Percentiles rank a stretch among this genome's conserved stretches.
Evolutionary conservation across 1,140 invertebrate genomes (phyloP).

Genomic region (Ceratoteleas bidentatus): DNA sequence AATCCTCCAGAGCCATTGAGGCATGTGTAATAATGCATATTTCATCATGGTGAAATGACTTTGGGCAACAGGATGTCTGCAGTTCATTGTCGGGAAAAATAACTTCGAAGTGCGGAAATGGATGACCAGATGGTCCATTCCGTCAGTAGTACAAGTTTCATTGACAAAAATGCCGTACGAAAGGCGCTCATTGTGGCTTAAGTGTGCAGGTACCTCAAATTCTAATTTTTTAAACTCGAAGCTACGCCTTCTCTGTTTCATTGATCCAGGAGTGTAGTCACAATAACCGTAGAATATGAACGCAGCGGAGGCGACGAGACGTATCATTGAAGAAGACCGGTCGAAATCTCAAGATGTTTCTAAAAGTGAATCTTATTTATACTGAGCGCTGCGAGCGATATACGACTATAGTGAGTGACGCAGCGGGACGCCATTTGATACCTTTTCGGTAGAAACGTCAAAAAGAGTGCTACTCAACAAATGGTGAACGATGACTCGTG

Average conservation of each 20-base stretch:
- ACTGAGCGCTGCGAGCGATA: not conserved
- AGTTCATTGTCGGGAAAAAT: slow-evolving; percentile 28
- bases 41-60: slow-evolving; percentile 45
- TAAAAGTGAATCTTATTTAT: slow-evolving; percentile 50
- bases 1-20: too few species aligned
- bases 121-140: slow-evolving; percentile 70
- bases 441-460: slow-evolving; percentile 35
- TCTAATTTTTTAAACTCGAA: slow-evolving; percentile 70
- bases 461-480: slow-evolving; percentile 14
- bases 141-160: slow-evolving; percentile 72
- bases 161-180: slow-evolving; percentile 71
- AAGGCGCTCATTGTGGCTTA: slow-evolving; percentile 70
- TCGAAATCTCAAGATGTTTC: slow-evolving; percentile 35
- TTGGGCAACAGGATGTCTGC: slow-evolving; percentile 47
- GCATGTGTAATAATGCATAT: slow-evolving; percentile 18
- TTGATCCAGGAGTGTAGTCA: slow-evolving; percentile 33
- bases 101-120: slow-evolving; percentile 47
- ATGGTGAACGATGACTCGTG: too few species aligned
- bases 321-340: slow-evolving; percentile 57
- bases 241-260: slow-evolving; percentile 53
- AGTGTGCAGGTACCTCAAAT: slow-evolving; percentile 76
- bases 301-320: slow-evolving; percentile 25
- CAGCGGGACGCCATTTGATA: slow-evolving; percentile 40
- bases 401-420: not conserved
- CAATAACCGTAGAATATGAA: slow-evolving; percentile 40